phyloP scores from a whole-genome alignment of 2,797 vertebrate species.

The Alca torda region DNA sequence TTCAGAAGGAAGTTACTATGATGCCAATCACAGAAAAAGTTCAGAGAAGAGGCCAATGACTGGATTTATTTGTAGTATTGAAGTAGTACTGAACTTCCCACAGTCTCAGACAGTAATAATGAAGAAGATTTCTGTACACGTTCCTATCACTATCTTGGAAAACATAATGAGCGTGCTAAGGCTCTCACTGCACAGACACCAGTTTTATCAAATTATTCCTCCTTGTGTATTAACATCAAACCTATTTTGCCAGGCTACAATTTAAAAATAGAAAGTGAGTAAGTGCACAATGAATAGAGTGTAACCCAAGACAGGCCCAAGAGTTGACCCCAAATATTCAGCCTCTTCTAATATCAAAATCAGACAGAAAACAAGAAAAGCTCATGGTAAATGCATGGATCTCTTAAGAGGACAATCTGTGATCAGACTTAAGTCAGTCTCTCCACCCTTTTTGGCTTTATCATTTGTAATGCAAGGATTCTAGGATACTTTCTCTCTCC shows the following conservation, averaged over 20 bases:
- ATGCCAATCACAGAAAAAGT: background rate
- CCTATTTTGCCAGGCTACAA: background rate
- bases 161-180: background rate
- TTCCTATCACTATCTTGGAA: background rate
- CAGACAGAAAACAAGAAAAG: background rate
- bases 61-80: background rate
- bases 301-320: background rate
- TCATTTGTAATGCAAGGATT: background rate
- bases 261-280: background rate
- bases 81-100: background rate
- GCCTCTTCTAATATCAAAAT: background rate
- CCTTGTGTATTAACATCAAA: background rate
- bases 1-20: background rate
- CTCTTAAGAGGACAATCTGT: background rate
- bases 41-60: background rate
- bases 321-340: background rate
- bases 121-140: background rate
- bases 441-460: background rate
- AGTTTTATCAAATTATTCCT: background rate
- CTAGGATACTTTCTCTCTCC: background rate
- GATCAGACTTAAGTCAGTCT: background rate
- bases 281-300: background rate
- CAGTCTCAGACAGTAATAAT: background rate
- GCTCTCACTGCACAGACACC: background rate
- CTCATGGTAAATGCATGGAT: fast-evolving